Evolutionary conservation across 2,888 invertebrate genomes (phyloP).

Genomic region (Eustalomyia histrio): DNA sequence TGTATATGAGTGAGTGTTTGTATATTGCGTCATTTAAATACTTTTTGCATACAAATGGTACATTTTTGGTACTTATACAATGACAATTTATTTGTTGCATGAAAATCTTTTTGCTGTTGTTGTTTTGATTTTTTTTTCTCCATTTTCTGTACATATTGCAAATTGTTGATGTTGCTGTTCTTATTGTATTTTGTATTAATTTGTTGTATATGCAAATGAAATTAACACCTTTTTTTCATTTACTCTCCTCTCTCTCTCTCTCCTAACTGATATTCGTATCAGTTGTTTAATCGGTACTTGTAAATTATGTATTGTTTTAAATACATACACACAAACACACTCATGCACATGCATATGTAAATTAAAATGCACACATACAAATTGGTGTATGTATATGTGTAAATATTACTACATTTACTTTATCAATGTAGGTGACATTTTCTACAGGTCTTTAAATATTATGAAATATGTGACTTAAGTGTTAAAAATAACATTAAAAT

Average conservation of each 20-base stretch:
- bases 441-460: slow-evolving; percentile 40
- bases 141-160: slow-evolving; percentile 17
- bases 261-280: slow-evolving; percentile 31
- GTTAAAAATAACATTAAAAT: slow-evolving; percentile 29
- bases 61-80: slow-evolving; percentile 35
- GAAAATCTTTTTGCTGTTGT: slow-evolving; percentile 40
- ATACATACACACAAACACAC: no score
- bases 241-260: not conserved
- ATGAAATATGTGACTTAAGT: slow-evolving; percentile 41
- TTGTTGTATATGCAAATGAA: slow-evolving; percentile 64
- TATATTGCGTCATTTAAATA: slow-evolving; percentile 47
- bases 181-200: slow-evolving; percentile 39
- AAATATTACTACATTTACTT: slow-evolving; percentile 31
- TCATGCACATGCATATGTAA: slow-evolving; percentile 35
- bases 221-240: slow-evolving; percentile 58
- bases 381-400: not conserved
- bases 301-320: slow-evolving; percentile 56
- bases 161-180: slow-evolving; percentile 4
- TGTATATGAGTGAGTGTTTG: slow-evolving; percentile 8
- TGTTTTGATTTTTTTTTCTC: slow-evolving; percentile 11
- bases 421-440: slow-evolving; percentile 43
- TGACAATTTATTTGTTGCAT: slow-evolving; percentile 62
- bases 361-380: slow-evolving; percentile 13
- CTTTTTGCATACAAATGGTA: slow-evolving; percentile 40
- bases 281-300: slow-evolving; percentile 57